Conservation (phyloP, 1,140 invertebrate species). For the Linepithema humile region DNA sequence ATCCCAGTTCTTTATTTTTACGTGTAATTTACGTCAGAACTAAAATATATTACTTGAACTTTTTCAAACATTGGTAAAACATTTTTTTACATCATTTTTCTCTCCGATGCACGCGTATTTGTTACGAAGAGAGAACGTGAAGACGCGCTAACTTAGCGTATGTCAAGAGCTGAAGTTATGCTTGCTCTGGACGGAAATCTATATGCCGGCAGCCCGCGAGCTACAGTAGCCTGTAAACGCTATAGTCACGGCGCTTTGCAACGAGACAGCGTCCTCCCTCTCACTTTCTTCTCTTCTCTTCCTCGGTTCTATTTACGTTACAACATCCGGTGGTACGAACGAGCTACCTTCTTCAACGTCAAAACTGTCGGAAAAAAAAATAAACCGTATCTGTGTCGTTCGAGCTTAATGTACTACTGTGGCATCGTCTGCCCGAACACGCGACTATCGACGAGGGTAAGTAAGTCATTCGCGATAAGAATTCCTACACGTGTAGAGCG, state of each 20-base stretch:
- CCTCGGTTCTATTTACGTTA: constrained; percentile 16
- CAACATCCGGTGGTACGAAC: constrained; percentile 40
- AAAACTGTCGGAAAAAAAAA: constrained; percentile 42
- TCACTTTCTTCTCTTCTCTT: background rate
- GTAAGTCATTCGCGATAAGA: constrained; percentile 8
- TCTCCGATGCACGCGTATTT: constrained; percentile 64
- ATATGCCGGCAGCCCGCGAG: constrained; percentile 30
- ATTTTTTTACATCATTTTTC: background rate
- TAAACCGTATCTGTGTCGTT: constrained; percentile 33
- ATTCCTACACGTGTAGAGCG: background rate
- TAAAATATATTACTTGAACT: too few relatives aligned
- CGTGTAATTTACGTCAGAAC: too few relatives aligned
- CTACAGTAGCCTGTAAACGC: constrained; percentile 42
- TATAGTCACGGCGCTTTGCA: constrained; percentile 18
- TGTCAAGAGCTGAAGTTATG: constrained; percentile 13
- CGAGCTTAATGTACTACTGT: constrained; percentile 17
- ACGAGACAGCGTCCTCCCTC: background rate
- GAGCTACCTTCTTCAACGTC: constrained; percentile 33
- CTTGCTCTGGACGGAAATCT: constrained; percentile 29
- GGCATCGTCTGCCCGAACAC: background rate
- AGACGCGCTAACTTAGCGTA: constrained; percentile 2
- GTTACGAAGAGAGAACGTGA: constrained; percentile 74
- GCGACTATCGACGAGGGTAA: background rate
- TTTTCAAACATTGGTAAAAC: background rate
- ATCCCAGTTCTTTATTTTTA: too few relatives aligned